Base-by-base conservation (phyloP, 2,797 vertebrate genomes). In the Bufotes viridis region DNA sequence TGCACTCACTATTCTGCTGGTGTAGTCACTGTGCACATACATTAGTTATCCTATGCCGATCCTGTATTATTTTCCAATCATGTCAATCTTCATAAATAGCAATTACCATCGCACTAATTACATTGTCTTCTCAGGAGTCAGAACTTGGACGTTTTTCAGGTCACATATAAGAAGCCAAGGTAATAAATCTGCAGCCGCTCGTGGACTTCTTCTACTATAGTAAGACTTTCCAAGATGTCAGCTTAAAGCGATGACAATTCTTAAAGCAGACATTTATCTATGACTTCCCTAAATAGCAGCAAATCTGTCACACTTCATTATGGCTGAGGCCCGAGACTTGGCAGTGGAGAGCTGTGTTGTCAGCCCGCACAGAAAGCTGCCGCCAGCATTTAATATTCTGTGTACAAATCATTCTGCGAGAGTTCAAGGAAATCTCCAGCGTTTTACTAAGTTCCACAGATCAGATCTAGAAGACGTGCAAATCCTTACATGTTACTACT, bases 231-330 rank as follows among this genome's bases (percentile, higher is more conserved):
- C 22, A 49, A 84, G 82, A 75, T 74, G 72, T 51, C 82, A 76
- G 60, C 82, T 60, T 20, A 84, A 63, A 75, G 57, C 49, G 57
- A 63, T 84, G 82, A 84, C 70, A 84, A 63, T 61, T 70, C 34
- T 74, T 76, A 76, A 63, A 84, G 69, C 29, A 75, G 70, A 49
- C 82, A 61, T 84, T 84, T 76, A 84, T 84, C 82, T 76, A 60
- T 61, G 22, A 57, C 67, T 61, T 84, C 82, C 55, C 55, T 72
- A 84, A 74, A 72, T 74, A 74, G 69, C 72, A 75, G 55, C 82
- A 65, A 42, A 13, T 34, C 82, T 84, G 82, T 84, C 82, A 72
- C 29, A 22, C 26, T 76, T 61, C 70, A 61, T 84, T 84, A 75
- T 29, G 74, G 55, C 82, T 75, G 82, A 76, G 20, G 70, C 69